phyloP scores from a whole-genome alignment of 1,140 invertebrate genomes.

The Neotoxoptera formosana region DNA sequence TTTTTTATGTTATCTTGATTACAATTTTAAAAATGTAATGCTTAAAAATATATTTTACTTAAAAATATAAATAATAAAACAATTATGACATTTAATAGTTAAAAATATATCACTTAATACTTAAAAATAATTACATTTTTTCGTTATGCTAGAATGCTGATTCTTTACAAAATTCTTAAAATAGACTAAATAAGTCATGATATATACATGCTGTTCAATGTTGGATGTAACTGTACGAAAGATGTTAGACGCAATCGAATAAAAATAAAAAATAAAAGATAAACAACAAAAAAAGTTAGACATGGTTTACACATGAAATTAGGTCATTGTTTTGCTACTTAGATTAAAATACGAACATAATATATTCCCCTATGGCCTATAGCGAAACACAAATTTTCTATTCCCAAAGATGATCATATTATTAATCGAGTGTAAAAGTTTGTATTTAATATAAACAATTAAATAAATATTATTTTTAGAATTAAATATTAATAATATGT shows the following conservation, averaged over 20 bases:
- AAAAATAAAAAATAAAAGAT: slow-evolving; percentile 21
- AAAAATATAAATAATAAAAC: neutral
- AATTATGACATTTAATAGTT: neutral
- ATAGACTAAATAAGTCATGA: neutral
- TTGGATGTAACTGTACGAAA: neutral
- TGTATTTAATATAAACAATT: neutral
- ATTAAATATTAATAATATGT: neutral
- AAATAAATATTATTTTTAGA: neutral
- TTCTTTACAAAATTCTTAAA: slow-evolving; percentile 19
- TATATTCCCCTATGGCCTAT: neutral
- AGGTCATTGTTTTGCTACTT: neutral
- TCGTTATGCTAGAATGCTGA: neutral
- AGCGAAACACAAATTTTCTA: no score
- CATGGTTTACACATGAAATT: neutral
- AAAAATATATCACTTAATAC: slow-evolving; percentile 2
- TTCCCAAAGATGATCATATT: neutral
- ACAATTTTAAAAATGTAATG: neutral
- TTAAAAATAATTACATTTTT: neutral
- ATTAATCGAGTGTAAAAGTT: neutral
- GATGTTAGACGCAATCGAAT: neutral
- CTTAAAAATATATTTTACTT: neutral
- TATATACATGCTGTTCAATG: neutral
- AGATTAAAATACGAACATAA: neutral
- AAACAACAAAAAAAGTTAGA: slow-evolving; percentile 1
- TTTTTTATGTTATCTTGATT: neutral